Base-by-base conservation (phyloP, 2,888 invertebrate species). In the Branchellion lobata region DNA sequence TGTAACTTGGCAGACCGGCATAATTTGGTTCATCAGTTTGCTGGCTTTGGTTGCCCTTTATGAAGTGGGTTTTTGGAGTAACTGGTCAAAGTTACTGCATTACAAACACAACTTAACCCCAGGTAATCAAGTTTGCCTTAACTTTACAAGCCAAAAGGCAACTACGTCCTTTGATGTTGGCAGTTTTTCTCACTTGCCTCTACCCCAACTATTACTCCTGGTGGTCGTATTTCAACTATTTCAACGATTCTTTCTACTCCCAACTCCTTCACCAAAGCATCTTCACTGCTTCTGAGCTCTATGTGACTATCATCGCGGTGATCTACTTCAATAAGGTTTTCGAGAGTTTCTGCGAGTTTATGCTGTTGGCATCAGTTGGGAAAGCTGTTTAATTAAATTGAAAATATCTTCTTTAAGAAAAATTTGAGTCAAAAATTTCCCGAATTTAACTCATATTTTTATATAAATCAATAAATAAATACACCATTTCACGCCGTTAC, bases 181-280 rank as follows among this genome's bases (percentile, higher is more conserved):
- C 81, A 0, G 75, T 83, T 18, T 73, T 82, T 34, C 29, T 75
- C 1, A 31, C 79, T 11, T 80, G 33, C 51, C 36, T 83, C 68
- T 83, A 81, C 73, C 82, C 83, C 24, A 82, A 83, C 68, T 83
- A 83, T 74, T 83, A 83, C 78, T 34, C 81, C 21, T 83, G 83
- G 83, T 83, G 83, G 83, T 69, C 77, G 31, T 84, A 82, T 53
- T 79, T 83, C 78, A 83, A 82, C 61, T 82, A 82, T 61, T 81
- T 77, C 73, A 83, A 83, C 75, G 83, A 83, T 72, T 79, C 79
- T 57, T 82, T 81, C 79, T 83, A 82, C 51, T 27, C 80, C 11
- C 81, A 82, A 75, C 81, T 81, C 75, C 76, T 68, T 33, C 83
- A 83, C 76, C 83, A 83, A 61, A 61, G 79, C 27, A 80, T 82